A percentile compares a stretch with the other conserved stretches of the same genome.
Evolutionary conservation across 2,888 invertebrate genomes (phyloP).

Genomic region (Campaea margaritaria): DNA sequence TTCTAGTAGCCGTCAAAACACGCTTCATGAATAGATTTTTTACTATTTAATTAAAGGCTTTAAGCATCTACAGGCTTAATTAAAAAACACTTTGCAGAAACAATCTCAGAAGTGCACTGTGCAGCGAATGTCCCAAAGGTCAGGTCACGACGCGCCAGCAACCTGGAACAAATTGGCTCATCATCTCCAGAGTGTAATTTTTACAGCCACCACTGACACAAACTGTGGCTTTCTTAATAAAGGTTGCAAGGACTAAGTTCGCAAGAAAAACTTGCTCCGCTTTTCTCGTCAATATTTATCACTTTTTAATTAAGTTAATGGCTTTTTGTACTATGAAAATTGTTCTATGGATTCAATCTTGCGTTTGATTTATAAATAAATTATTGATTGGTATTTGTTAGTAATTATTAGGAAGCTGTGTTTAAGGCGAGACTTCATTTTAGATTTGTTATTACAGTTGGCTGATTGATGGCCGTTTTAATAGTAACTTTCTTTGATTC

Average conservation of each 20-base stretch:
- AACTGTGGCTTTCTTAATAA: constrained; percentile 22
- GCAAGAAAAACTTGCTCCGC: constrained; percentile 7
- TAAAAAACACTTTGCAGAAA: not conserved
- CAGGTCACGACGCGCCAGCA: constrained; percentile 15
- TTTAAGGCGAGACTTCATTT: no score
- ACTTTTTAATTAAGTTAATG: constrained; percentile 6
- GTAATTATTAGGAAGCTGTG: no score
- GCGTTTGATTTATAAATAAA: no score
- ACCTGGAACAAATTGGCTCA: constrained; percentile 52
- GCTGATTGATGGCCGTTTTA: no score
- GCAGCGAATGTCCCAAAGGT: constrained; percentile 17
- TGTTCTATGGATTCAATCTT: not conserved
- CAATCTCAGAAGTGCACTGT: constrained; percentile 18
- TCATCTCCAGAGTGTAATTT: constrained; percentile 46
- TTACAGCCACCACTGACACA: constrained; percentile 32
- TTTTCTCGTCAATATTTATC: constrained; percentile 12
- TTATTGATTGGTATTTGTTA: no score
- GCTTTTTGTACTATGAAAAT: not conserved
- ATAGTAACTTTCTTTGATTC: no score
- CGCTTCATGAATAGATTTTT: no score
- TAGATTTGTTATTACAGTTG: no score
- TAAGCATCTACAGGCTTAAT: constrained; percentile 1
- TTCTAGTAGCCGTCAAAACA: no score
- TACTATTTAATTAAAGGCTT: no score
- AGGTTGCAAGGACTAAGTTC: not conserved